Base-by-base conservation (phyloP, 2,888 invertebrate species). In the Dioctria rufipes region DNA sequence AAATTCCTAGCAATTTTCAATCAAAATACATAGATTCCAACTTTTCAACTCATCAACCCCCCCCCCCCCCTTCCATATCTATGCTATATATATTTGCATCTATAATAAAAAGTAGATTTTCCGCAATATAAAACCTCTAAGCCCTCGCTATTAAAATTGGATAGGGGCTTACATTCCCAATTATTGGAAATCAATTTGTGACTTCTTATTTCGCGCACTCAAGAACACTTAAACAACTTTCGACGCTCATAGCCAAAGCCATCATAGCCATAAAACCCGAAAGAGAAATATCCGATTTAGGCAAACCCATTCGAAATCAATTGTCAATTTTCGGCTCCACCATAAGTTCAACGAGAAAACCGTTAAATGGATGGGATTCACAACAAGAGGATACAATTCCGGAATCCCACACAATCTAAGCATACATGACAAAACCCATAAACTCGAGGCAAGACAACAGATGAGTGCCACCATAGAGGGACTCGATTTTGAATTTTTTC, bases 361-460 rank as follows among this genome's bases (percentile, higher is more conserved):
- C 40, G 51, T 79, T 79, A 79, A 79, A 79, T 11, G 67, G 79
- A 79, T 79, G 54, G 67, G 79, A 67, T 51, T 80, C 63, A 37
- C 51, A 78, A 65, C 65, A 80, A 63, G 66, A 71, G 73, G 60
- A 78, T 80, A 73, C 78, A 77, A 78, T 78, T 54, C 61, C 79
- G 66, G 49, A 80, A 82, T 40, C 73, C 80, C 60, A 67, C 61
- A 67, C 66, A 79, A 80, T 77, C 58, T 58, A 42, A 80, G 58
- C 60, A 79, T 77, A 82, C 80, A 82, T 77, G 80, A 82, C 82
- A 82, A 80, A 79, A 78, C 54, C 82, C 58, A 80, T 82, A 82
- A 82, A 80, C 79, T 60, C 61, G 51, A 5, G 37, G 54, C 46
- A 66, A 60, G 77, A 63, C 77, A 77, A 77, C 63, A 77, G 61